Evolutionary conservation across 2,113 vertebrate species (phyloP), one percentile per base, ranked within the genome.

Genomic region (Ranitomeya variabilis): DNA sequence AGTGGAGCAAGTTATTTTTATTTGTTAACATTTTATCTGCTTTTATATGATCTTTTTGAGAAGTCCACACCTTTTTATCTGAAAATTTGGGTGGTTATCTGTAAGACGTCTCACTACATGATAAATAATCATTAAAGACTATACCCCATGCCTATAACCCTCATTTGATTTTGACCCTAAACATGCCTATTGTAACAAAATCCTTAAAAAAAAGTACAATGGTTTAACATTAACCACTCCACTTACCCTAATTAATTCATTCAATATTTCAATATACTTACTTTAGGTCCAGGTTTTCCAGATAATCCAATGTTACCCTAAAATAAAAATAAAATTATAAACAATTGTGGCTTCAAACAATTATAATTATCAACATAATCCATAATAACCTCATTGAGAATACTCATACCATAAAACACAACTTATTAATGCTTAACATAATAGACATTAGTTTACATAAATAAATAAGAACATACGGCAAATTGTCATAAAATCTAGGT

Each of bases 261-360:
- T 85, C 12, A 59, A 6, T 37, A 26, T 0, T 51, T n/a, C 15
- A 3, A 3, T 0, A 1, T 55, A 83, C 93, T 94, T 91, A 97
- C 97, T 94, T 97, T 97, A 90, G 93, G 94, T n/a, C 97, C 97
- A 16, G 96, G 96, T 90, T 96, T 97, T 82, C 97, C 97, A 62
- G 97, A 97, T 89, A 98, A 94, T 82, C 97, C 97, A 86, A 98
- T 95, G 60, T 97, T 97, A 85, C 97, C 97, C 97, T 98, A 45
- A 45, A 45, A 45, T 91, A 18, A 16, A 89, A 89, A 90, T 91
- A 37, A 91, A 74, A 83, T 57, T 4, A 80, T 13, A 79, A 26
- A n/a, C 71, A 74, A 73, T 3, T 73, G 26, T 73, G 19, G 31
- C 37, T 51, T 74, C 15, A 16, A 4, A 16, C 6, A 45, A 45